Evolutionary conservation across 2,797 vertebrate species (phyloP).

Genomic region (Benthosema pterotum): DNA sequence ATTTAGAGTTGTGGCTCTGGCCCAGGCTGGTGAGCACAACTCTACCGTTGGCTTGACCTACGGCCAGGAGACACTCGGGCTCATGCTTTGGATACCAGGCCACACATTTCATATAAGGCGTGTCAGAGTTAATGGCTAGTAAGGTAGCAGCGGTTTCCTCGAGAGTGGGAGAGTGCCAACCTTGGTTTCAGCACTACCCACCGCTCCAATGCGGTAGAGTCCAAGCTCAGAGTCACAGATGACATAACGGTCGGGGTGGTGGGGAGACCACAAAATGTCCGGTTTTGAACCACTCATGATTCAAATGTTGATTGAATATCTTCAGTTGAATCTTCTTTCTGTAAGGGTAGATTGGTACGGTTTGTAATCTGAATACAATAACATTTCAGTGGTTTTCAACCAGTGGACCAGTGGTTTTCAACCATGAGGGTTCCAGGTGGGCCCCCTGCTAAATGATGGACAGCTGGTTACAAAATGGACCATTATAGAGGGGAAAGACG

Average conservation of each 20-base stretch:
- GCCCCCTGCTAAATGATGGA: no score
- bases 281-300: slow-evolving; percentile 96
- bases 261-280: slow-evolving; percentile 97
- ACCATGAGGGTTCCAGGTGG: neutral
- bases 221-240: slow-evolving; percentile 96
- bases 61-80: slow-evolving; percentile 94
- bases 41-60: slow-evolving; percentile 96
- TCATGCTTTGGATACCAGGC: slow-evolving; percentile 98
- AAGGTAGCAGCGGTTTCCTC: slow-evolving; percentile 93
- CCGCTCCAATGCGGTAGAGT: slow-evolving; percentile 92
- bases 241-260: slow-evolving; percentile 95
- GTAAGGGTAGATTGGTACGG: slow-evolving; percentile 5
- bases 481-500: no score
- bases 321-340: slow-evolving; percentile 27
- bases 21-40: slow-evolving; percentile 96
- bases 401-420: no score
- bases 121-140: slow-evolving; percentile 95
- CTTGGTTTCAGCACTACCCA: slow-evolving; percentile 85
- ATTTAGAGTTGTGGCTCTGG: slow-evolving; percentile 93
- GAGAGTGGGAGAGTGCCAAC: slow-evolving; percentile 90
- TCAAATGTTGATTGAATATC: slow-evolving; percentile 37
- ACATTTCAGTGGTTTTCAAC: no score
- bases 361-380: slow-evolving; percentile 18
- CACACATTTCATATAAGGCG: slow-evolving; percentile 98
- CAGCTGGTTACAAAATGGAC: no score